Percentiles rank a stretch among this genome's conserved stretches.
Conservation (phyloP, 2,888 invertebrate species). For the Torymus texanus region DNA sequence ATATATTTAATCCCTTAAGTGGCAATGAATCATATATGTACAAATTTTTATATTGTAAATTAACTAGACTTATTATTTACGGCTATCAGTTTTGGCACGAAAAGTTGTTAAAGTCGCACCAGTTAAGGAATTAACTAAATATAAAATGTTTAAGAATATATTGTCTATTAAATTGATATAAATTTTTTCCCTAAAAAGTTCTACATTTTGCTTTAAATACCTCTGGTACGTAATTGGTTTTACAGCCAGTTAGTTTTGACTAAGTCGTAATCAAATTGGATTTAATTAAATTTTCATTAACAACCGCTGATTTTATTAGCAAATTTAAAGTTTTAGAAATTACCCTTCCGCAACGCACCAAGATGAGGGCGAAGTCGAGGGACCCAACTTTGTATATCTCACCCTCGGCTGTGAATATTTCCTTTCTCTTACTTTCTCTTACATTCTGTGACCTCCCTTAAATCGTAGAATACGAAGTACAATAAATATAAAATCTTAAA, state of each 20-base stretch:
- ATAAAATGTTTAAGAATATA: too few species aligned
- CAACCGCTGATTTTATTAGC: conserved; percentile 52
- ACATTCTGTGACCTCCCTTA: conserved; percentile 11
- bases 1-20: too few species aligned
- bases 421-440: conserved; percentile 22
- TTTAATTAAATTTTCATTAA: conserved; percentile 56
- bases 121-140: too few species aligned
- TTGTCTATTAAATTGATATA: too few species aligned
- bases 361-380: conserved; percentile 1
- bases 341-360: conserved; percentile 27
- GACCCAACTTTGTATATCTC: conserved; percentile 36
- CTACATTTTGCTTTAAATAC: neutral
- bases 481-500: conserved; percentile 30
- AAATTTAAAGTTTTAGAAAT: conserved; percentile 53
- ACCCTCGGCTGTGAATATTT: conserved; percentile 41
- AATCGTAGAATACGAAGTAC: conserved; percentile 8
- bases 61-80: too few species aligned
- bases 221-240: conserved; percentile 27
- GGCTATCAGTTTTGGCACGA: too few species aligned
- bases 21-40: too few species aligned
- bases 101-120: too few species aligned
- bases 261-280: conserved; percentile 45
- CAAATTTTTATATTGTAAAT: too few species aligned
- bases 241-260: conserved; percentile 25
- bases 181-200: too few species aligned